A percentile compares a stretch with the other conserved stretches of the same genome.
phyloP scores from a whole-genome alignment of 2,888 invertebrate species.

The Dicroscelio sp. region DNA sequence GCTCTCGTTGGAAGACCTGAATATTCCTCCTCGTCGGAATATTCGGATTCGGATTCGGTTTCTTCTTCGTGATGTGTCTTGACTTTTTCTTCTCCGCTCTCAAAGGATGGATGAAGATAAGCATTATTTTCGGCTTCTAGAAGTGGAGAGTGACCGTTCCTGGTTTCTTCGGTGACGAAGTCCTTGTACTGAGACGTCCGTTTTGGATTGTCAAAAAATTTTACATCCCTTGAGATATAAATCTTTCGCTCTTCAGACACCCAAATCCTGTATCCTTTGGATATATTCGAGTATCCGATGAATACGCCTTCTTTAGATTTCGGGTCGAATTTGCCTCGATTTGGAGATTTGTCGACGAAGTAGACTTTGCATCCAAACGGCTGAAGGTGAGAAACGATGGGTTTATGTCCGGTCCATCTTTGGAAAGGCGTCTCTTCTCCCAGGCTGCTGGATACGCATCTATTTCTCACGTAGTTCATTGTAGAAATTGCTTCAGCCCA shows the following conservation, averaged over 20 bases:
- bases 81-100: too few relatives aligned
- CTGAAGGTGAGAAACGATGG: slow-evolving; percentile 36
- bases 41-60: too few relatives aligned
- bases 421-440: slow-evolving; percentile 49
- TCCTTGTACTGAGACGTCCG: background rate
- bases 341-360: slow-evolving; percentile 46
- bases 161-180: background rate
- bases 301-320: slow-evolving; percentile 45
- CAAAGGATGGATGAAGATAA: too few relatives aligned
- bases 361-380: slow-evolving; percentile 44
- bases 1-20: too few relatives aligned
- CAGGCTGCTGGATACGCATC: slow-evolving; percentile 46
- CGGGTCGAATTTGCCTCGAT: slow-evolving; percentile 67
- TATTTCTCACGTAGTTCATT: slow-evolving; percentile 54
- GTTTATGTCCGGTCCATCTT: slow-evolving; percentile 22
- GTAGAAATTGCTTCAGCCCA: slow-evolving; percentile 71
- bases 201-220: slow-evolving; percentile 40
- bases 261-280: slow-evolving; percentile 72
- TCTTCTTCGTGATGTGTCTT: too few relatives aligned
- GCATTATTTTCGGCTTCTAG: too few relatives aligned
- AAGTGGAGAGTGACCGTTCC: background rate
- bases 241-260: slow-evolving; percentile 11
- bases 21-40: background rate
- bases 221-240: slow-evolving; percentile 55
- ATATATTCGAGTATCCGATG: slow-evolving; percentile 46